Percentiles rank a stretch among this genome's conserved stretches.
These are phyloP conservation scores for Drosophila arawakana DNA, from an alignment of 1,140 invertebrate genomes.

Conservation along the genomic window DNA sequence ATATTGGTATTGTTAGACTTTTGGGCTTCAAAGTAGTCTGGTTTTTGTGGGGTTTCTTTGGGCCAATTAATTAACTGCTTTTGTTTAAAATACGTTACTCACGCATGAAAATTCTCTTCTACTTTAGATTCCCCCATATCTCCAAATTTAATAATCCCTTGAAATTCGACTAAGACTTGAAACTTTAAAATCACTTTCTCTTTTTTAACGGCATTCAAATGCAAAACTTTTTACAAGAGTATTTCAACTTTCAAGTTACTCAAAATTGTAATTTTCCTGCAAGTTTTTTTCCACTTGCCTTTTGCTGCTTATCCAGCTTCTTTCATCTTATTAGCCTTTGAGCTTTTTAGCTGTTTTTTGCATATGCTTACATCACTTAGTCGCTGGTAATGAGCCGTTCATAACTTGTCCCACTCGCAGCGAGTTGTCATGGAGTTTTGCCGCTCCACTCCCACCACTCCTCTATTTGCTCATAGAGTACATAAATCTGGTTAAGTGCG, in stretches of 20 bases:
- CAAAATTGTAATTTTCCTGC: neutral
- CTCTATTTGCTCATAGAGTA: constrained; percentile 19
- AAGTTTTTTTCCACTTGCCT: neutral
- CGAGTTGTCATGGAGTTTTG: constrained; percentile 18
- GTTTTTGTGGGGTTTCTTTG: too few relatives aligned
- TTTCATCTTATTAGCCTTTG: neutral
- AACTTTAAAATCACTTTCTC: too few relatives aligned
- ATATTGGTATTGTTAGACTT: too few relatives aligned
- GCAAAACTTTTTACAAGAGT: too few relatives aligned
- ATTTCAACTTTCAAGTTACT: neutral
- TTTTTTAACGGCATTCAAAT: too few relatives aligned
- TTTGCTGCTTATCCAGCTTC: neutral
- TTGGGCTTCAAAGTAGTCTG: too few relatives aligned
- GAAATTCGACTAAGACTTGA: too few relatives aligned
- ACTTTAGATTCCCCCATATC: too few relatives aligned
- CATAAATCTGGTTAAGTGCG: constrained; percentile 63
- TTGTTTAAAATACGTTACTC: too few relatives aligned
- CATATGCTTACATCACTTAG: constrained; percentile 67
- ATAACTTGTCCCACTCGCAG: constrained; percentile 40
- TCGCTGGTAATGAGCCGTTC: constrained; percentile 64
- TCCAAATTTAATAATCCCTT: too few relatives aligned
- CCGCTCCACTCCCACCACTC: neutral
- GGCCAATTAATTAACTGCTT: too few relatives aligned
- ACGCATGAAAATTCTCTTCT: too few relatives aligned
- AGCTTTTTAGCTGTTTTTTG: constrained; percentile 15